Conservation (phyloP, 2,888 invertebrate species). For the Panzeria rudis region DNA sequence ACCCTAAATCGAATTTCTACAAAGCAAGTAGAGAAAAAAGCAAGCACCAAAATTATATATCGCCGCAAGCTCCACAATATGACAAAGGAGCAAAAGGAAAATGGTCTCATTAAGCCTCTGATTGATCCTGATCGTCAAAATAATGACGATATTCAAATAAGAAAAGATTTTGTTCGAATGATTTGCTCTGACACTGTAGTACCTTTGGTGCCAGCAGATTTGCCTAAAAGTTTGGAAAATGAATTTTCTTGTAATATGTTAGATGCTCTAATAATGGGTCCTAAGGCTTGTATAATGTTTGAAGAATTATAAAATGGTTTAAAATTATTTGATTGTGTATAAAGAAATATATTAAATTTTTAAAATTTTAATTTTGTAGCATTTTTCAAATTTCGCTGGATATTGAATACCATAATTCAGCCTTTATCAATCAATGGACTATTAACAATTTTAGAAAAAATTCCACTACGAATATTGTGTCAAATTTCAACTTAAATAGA, state of each 20-base stretch:
- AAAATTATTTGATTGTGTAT: neutral
- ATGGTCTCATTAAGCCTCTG: conserved; percentile 27
- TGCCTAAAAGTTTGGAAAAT: neutral
- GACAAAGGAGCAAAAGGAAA: conserved; percentile 1
- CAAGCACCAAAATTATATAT: neutral
- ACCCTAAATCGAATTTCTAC: neutral
- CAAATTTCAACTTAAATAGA: too few relatives aligned
- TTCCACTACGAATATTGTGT: too few relatives aligned
- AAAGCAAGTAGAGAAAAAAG: neutral
- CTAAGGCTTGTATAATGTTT: neutral
- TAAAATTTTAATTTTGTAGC: too few relatives aligned
- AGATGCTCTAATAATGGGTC: conserved; percentile 25
- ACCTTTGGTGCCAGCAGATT: neutral
- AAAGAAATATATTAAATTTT: neutral
- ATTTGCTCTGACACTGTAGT: conserved; percentile 49
- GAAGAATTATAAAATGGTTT: neutral
- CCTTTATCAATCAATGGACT: too few relatives aligned
- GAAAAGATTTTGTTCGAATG: conserved; percentile 48
- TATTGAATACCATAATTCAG: too few relatives aligned
- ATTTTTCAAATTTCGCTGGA: too few relatives aligned
- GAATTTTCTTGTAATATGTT: conserved; percentile 23
- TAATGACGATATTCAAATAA: conserved; percentile 2
- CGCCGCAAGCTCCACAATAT: conserved; percentile 31
- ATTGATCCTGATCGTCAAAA: conserved; percentile 4
- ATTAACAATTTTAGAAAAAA: too few relatives aligned